Percentiles rank a stretch among this genome's conserved stretches.
These are phyloP conservation scores for Malacoctenus gilli DNA, from an alignment of 2,797 vertebrate species.

Conservation along the genomic window DNA sequence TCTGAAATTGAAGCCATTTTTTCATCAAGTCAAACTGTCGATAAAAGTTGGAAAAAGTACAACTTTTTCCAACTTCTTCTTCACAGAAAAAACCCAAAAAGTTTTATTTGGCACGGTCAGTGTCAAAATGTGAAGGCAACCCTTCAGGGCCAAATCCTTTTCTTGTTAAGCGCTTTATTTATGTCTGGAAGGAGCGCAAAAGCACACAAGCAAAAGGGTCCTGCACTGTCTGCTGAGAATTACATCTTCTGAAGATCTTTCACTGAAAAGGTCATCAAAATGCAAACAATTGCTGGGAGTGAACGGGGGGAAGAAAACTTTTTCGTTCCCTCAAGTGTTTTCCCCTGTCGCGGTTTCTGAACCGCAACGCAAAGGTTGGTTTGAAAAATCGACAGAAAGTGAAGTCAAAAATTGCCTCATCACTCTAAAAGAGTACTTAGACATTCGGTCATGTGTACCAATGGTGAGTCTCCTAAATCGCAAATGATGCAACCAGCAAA, in stretches of 20 bases:
- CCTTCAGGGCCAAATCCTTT: conserved; percentile 33
- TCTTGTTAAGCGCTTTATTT: conserved; percentile 43
- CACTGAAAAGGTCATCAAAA: conserved; percentile 35
- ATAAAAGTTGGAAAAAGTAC: conserved; percentile 26
- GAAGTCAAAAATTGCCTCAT: conserved; percentile 13
- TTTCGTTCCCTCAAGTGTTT: conserved; percentile 10
- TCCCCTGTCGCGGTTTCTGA: background rate
- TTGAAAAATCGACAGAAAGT: conserved; percentile 1
- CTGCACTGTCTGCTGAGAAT: conserved; percentile 30
- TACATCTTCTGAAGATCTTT: conserved; percentile 36
- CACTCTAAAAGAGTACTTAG: conserved; percentile 1
- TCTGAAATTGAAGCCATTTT: conserved; percentile 2
- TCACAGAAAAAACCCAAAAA: too few relatives aligned
- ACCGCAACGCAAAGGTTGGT: conserved; percentile 1
- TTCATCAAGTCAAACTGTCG: background rate
- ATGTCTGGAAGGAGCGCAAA: conserved; percentile 27
- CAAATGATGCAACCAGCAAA: conserved; percentile 61
- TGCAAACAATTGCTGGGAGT: conserved; percentile 16
- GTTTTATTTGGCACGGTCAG: conserved; percentile 25
- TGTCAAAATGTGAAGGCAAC: conserved; percentile 46
- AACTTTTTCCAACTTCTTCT: conserved; percentile 30
- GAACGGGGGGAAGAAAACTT: conserved; percentile 11
- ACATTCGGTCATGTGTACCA: conserved; percentile 31
- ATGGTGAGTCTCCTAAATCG: conserved; percentile 35
- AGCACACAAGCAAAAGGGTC: conserved; percentile 27